Percentiles rank a stretch among this genome's conserved stretches.
These are phyloP conservation scores for Tenthredo mesomela DNA, from an alignment of 2,888 invertebrate species.

Conservation along the genomic window DNA sequence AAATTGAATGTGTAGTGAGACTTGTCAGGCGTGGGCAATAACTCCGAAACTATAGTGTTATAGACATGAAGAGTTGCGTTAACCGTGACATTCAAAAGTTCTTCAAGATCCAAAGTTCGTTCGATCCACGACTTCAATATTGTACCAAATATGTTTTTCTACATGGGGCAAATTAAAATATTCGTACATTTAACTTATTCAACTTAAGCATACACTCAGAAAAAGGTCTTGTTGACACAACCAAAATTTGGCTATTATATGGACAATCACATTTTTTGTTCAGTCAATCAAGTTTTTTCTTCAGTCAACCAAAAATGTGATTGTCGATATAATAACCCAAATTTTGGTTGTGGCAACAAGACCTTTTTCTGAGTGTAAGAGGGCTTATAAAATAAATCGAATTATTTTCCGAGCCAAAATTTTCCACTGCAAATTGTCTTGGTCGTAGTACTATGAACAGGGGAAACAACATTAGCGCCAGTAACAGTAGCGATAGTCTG, in stretches of 20 bases:
- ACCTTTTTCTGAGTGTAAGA: too few species aligned
- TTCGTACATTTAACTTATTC: background rate
- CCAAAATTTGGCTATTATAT: too few species aligned
- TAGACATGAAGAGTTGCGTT: constrained; percentile 86
- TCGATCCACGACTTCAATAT: constrained; percentile 86
- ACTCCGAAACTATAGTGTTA: constrained; percentile 82
- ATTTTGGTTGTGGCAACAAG: too few species aligned
- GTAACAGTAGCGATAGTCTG: background rate
- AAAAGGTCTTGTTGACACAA: too few species aligned
- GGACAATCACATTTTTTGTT: too few species aligned
- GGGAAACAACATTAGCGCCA: background rate
- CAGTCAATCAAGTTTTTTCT: too few species aligned
- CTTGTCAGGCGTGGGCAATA: constrained; percentile 93
- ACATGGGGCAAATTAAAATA: constrained; percentile 55
- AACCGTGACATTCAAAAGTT: constrained; percentile 79
- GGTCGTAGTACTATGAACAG: background rate
- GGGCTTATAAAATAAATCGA: background rate
- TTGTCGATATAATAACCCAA: too few species aligned
- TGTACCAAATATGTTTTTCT: constrained; percentile 84
- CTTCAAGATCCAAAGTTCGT: constrained; percentile 63
- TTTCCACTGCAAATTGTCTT: constrained; percentile 24
- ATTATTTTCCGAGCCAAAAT: background rate
- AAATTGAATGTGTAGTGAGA: constrained; percentile 95
- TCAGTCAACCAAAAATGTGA: too few species aligned
- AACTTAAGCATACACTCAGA: too few species aligned